Evolutionary conservation across 2,797 vertebrate species (phyloP).

Genomic region (Propithecus deckenii): DNA sequence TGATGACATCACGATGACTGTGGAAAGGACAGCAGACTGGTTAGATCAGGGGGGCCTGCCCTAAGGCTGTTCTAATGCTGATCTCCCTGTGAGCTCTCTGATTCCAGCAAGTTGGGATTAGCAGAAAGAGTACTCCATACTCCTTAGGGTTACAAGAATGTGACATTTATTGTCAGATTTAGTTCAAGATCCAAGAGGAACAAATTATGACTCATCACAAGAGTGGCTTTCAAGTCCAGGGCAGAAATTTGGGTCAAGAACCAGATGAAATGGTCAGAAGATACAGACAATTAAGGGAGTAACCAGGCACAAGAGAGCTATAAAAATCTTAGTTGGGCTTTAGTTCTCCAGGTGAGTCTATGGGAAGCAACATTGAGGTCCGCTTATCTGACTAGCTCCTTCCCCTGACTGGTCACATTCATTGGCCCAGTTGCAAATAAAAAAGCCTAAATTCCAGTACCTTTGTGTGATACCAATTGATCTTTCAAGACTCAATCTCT

Average conservation of each 20-base stretch:
- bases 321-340: not conserved
- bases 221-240: not conserved
- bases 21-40: not conserved
- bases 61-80: not conserved
- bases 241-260: not conserved
- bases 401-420: not conserved
- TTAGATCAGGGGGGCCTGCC: no score
- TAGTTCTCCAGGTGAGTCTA: not conserved
- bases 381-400: not conserved
- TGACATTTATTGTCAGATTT: not conserved
- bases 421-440: not conserved
- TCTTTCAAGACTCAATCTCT: not conserved
- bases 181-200: not conserved
- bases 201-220: not conserved
- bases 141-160: not conserved
- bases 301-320: not conserved
- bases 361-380: not conserved
- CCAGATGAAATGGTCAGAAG: not conserved
- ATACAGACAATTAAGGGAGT: not conserved
- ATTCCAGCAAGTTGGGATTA: not conserved
- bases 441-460: not conserved
- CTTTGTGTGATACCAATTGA: not conserved
- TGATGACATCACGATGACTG: not conserved
- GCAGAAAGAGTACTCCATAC: not conserved
- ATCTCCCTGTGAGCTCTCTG: not conserved